Conservation (phyloP, 2,888 invertebrate genomes). For the Osmoderma eremita region DNA sequence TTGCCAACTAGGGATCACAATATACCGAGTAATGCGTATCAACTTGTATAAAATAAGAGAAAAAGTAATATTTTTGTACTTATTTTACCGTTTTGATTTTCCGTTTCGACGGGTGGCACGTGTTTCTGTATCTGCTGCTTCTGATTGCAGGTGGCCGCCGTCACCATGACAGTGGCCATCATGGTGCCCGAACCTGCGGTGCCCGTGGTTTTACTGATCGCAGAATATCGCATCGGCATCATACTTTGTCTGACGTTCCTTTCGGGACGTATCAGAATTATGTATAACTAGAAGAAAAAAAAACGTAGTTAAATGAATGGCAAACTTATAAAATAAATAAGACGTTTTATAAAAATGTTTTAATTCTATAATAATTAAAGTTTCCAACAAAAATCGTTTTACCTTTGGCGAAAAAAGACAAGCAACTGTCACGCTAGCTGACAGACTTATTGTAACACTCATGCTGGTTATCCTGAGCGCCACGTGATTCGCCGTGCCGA, state of each 20-base stretch:
- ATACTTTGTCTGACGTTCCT: conserved; percentile 89
- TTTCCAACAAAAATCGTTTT: no score
- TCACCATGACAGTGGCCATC: conserved; percentile 76
- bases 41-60: no score
- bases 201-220: conserved; percentile 70
- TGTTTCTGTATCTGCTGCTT: conserved; percentile 74
- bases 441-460: conserved; percentile 94
- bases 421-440: conserved; percentile 91
- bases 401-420: conserved; percentile 96
- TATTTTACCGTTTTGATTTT: conserved; percentile 30
- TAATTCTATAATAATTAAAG: no score
- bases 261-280: conserved; percentile 89
- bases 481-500: conserved; percentile 93
- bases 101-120: conserved; percentile 64
- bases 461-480: conserved; percentile 93
- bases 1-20: no score
- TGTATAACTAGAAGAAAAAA: conserved; percentile 76
- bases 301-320: background rate
- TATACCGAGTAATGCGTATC: no score
- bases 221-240: conserved; percentile 77
- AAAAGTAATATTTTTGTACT: no score
- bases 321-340: no score
- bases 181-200: conserved; percentile 72
- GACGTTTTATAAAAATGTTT: no score
- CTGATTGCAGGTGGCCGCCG: conserved; percentile 74